A percentile compares a stretch with the other conserved stretches of the same genome.
These are phyloP conservation scores for Prunella strophiata DNA, from an alignment of 2,797 vertebrate genomes.

Conservation along the genomic window DNA sequence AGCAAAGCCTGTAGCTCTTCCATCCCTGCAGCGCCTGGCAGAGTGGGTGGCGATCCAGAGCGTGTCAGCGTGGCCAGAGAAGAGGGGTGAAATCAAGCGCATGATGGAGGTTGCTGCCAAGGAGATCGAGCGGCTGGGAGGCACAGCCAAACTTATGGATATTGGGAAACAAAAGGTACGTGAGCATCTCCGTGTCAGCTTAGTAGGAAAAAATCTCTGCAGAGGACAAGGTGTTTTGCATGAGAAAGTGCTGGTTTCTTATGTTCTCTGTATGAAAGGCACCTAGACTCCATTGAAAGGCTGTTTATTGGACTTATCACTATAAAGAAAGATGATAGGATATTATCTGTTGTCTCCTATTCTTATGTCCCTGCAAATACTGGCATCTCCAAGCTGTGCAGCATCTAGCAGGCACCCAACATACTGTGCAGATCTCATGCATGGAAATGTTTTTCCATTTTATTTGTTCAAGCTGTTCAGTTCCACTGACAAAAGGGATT, in stretches of 20 bases:
- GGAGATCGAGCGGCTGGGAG: slow-evolving; percentile 88
- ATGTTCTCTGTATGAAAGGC: neutral
- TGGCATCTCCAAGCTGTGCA: neutral
- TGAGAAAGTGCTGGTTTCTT: neutral
- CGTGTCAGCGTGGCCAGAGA: slow-evolving; percentile 94
- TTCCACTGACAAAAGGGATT: neutral
- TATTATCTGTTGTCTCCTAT: too few relatives aligned
- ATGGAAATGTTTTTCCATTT: neutral
- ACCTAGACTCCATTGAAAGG: neutral
- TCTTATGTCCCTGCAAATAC: neutral
- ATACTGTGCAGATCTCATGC: neutral
- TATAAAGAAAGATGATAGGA: neutral
- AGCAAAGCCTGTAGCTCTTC: neutral
- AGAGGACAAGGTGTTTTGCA: neutral
- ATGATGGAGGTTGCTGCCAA: slow-evolving; percentile 93
- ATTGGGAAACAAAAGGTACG: slow-evolving; percentile 88
- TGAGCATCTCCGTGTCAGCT: neutral
- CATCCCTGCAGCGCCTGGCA: slow-evolving; percentile 81
- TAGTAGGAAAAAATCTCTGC: neutral
- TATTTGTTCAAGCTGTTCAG: neutral
- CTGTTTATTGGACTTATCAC: neutral
- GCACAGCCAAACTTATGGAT: slow-evolving; percentile 86
- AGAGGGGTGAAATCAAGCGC: slow-evolving; percentile 87
- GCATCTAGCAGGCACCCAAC: neutral
- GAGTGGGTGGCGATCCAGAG: slow-evolving; percentile 95